A percentile compares a stretch with the other conserved stretches of the same genome.
phyloP scores from a whole-genome alignment of 2,888 invertebrate genomes.

The Aphidius colemani region DNA sequence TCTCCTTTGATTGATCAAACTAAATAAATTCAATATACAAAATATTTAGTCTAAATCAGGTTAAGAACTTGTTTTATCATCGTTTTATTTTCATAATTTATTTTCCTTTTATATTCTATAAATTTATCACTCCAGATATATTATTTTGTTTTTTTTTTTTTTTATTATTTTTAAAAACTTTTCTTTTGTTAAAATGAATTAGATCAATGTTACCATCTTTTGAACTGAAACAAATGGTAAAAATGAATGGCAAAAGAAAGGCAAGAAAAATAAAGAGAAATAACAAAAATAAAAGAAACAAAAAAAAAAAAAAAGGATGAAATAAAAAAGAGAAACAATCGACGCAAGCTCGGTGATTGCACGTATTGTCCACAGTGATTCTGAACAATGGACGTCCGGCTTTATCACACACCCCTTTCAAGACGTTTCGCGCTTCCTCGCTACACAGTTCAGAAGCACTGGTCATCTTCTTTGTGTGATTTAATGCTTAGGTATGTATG shows the following conservation, averaged over 20 bases:
- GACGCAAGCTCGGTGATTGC: slow-evolving; percentile 27
- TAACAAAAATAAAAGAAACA: too few relatives aligned
- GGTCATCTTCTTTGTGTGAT: slow-evolving; percentile 6
- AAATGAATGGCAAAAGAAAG: too few relatives aligned
- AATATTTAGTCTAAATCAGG: too few relatives aligned
- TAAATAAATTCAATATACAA: too few relatives aligned
- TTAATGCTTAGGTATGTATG: neutral
- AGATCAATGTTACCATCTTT: too few relatives aligned
- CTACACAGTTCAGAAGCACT: slow-evolving; percentile 8
- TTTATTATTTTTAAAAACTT: neutral
- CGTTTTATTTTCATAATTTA: neutral
- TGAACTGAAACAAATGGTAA: too few relatives aligned
- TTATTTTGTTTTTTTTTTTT: neutral
- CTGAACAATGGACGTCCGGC: slow-evolving; percentile 29
- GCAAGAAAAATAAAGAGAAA: too few relatives aligned
- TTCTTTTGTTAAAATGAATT: neutral
- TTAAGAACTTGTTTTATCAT: too few relatives aligned
- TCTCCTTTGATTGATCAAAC: too few relatives aligned
- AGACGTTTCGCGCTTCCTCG: slow-evolving; percentile 26
- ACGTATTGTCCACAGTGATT: slow-evolving; percentile 23
- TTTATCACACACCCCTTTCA: slow-evolving; percentile 28
- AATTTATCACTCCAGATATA: neutral
- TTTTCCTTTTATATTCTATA: neutral
- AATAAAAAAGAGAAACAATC: slow-evolving; percentile 24
- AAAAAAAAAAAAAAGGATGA: neutral